Evolutionary conservation across 2,888 invertebrate genomes (phyloP), one percentile per base, ranked within the genome.

Genomic region (Cantharis rustica): DNA sequence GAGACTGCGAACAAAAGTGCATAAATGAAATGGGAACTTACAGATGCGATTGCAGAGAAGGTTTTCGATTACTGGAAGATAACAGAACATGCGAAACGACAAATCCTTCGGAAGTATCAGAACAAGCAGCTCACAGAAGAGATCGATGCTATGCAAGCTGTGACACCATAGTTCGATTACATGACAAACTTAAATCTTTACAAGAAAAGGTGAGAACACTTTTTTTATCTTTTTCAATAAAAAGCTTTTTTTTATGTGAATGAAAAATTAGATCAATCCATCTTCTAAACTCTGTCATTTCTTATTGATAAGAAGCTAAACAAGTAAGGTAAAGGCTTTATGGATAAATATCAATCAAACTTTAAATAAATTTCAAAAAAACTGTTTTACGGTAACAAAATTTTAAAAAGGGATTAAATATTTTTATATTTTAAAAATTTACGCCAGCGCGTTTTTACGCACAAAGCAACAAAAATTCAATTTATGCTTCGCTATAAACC

Each of bases 1-100:
- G 92, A 0, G 92, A 91, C 13, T 94, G 94, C 83, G 90, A 91
- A 76, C 92, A 93, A 79, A 88, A 86, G 15, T 94, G 94, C 82
- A 87, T 91, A 75, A 93, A 93, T 85, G 90, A 90, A 80, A 88
- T 89, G 2, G 93, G 92, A 2, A 89, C 90, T 23, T 90, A 89
- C 85, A 89, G 89, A 82, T 94, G 94, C 86, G 88, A 88, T 77
- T 94, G 94, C 84, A 82, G 87, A 2, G 82, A 88, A 9, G 93
- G 93, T 2, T 90, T 89, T 81, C 83, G 84, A 26, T 87, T 94
- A 47, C 88, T 89, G 26, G 84, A 85, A 31, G 93, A 93, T 82
- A 91, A 92, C 80, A 89, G 88, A 82, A 91, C 90, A 13, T 94
- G 94, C 85, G 89, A 88, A 80, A 80, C 88, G 68, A 76, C 77